phyloP scores from a whole-genome alignment of 2,797 vertebrate genomes.

The Lemur catta region DNA sequence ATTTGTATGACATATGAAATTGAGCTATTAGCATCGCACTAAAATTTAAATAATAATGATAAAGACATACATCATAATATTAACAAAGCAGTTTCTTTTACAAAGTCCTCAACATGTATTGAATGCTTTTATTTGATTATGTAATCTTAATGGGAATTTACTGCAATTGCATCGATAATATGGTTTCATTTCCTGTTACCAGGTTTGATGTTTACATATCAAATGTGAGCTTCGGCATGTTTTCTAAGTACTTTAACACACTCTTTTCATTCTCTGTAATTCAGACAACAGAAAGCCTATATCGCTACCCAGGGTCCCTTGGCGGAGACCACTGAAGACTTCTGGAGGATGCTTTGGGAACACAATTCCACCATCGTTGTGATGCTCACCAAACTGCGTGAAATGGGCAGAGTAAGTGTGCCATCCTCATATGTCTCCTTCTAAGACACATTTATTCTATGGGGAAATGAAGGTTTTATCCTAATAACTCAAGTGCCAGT shows the following conservation, averaged over 20 bases:
- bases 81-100: constrained; percentile 74
- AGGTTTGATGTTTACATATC: constrained; percentile 59
- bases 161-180: constrained; percentile 59
- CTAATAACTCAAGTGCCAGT: not conserved
- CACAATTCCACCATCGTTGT: constrained; percentile 99
- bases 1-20: constrained; percentile 77
- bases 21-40: constrained; percentile 77
- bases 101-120: constrained; percentile 67
- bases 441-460: not conserved
- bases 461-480: not conserved
- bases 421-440: not conserved
- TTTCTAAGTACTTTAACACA: not conserved
- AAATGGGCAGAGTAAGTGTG: constrained; percentile 96
- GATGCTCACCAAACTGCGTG: constrained; percentile 98
- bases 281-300: constrained; percentile 97
- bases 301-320: constrained; percentile 98
- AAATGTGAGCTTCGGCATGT: constrained; percentile 22
- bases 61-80: constrained; percentile 78
- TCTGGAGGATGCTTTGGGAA: constrained; percentile 99
- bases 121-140: constrained; percentile 70
- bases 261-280: constrained; percentile 58
- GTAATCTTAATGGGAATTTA: constrained; percentile 69
- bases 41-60: constrained; percentile 80
- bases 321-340: constrained; percentile 99
- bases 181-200: constrained; percentile 39